Percentiles rank a stretch among this genome's conserved stretches.
Conservation (phyloP, 2,113 vertebrate genomes). For the Oncorhynchus kisutch region DNA sequence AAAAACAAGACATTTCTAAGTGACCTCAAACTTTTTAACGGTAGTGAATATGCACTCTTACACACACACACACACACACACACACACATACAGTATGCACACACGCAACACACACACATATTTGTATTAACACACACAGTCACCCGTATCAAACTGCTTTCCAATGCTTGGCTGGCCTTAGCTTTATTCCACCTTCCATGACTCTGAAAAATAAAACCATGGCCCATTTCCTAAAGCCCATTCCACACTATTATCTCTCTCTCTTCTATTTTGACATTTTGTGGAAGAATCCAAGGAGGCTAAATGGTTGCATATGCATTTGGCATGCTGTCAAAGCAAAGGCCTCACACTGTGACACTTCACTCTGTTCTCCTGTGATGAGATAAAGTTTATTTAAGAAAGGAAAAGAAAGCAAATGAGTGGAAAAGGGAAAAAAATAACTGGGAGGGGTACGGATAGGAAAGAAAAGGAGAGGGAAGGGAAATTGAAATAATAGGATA, state of each 20-base stretch:
- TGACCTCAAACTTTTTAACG: too few species aligned
- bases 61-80: background rate
- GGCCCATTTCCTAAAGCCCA: background rate
- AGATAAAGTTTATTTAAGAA: background rate
- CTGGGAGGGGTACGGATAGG: background rate
- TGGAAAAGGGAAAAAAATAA: background rate
- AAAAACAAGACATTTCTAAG: too few species aligned
- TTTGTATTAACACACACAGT: background rate
- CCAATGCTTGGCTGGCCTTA: background rate
- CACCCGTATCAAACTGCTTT: background rate
- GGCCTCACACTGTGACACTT: slow-evolving; percentile 8
- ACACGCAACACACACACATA: background rate
- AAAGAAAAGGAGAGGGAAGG: background rate
- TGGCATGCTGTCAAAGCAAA: slow-evolving; percentile 18
- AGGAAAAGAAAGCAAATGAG: background rate
- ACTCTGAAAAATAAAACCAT: slow-evolving; percentile 1
- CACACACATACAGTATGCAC: background rate
- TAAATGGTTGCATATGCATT: slow-evolving; percentile 14
- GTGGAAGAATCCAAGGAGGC: slow-evolving; percentile 1
- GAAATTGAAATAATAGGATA: background rate
- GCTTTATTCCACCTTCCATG: background rate
- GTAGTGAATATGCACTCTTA: background rate
- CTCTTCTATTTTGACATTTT: background rate
- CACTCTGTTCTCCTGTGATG: background rate
- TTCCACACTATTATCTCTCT: background rate